Base-by-base conservation (phyloP, 1,140 invertebrate species). In the Nilaparvata lugens region DNA sequence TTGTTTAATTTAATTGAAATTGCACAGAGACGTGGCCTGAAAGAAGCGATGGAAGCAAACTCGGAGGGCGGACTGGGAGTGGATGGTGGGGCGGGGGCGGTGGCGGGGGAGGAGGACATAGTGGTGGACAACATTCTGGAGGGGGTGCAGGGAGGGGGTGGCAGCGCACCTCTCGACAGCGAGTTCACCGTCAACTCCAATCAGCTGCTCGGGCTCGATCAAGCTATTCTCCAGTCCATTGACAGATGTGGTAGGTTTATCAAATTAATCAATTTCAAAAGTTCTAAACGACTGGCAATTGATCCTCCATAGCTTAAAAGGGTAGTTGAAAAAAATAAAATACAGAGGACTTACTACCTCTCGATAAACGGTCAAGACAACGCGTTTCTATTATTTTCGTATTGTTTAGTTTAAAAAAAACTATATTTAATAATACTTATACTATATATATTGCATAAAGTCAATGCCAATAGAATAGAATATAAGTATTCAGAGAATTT, bases 151-250 rank as follows among this genome's bases (percentile, higher is more conserved):
- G 52, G 54, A 11, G 76, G 63, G 40, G 16, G 24, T 13, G 58
- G 56, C 7, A 69, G 71, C 52, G 68, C 69, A 18, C 72, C 69
- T 66, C 71, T 73, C n/a, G 80, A 79, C 63, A 70, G 81, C 65
- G 81, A 85, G 64, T 85, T 85, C 56, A 73, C 84, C 9, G 78
- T 87, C 52, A 80, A 80, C 6, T 84, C 83, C 1, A 88, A 88
- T 18, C 88, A 91, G 70, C 79, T 96, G 6, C 74, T 96, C 58
- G 86, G 91, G 2, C 72, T 97, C 21, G 93, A 97, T 76, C 88
- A 93, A 68, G 93, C 93, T 1, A 86, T 97, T 63, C 74, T 96
- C 14, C 88, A 93, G 70, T 91, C 92, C 68, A 95, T 97, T 62
- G 93, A 95, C 66, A 82, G 87, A 68, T 95, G 92, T 76, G 82